Base-by-base conservation (phyloP, 2,888 invertebrate species). In the Temnothorax ravouxi region DNA sequence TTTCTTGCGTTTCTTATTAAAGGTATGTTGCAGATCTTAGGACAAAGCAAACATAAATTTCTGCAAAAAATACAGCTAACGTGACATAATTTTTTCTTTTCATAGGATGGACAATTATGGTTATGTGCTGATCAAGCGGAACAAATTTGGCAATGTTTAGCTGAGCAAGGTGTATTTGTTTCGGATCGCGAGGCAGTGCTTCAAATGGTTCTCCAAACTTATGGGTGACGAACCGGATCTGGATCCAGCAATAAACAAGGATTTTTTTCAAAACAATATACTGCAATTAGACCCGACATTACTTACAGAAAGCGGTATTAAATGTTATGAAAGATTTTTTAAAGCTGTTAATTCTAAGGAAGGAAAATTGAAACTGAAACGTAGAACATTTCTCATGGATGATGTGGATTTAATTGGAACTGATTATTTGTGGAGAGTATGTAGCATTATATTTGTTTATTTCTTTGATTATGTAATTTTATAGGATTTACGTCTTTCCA, bases 181-280 rank as follows among this genome's bases (percentile, higher is more conserved):
- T 97, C 97, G 1, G 99, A 99, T 95, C 96, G 99, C 56, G 99
- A 99, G 95, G 98, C 99, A n/a, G 50, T 99, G 99, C 95, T 99
- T 99, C 95, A 98, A 98, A 92, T 99, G 99, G 99, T 99, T 99
- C 95, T 98, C 99, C 56, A 99, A 99, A 95, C 95, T 99, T 54
- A 98, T 99, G 98, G 98, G 98, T 25, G 99, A 99, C 91, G 99
- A 99, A 94, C 99, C 99, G 0, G 99, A 99, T 95, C 95, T 99
- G 79, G 99, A 99, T 95, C 99, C 99, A 1, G 98, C 98, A 90
- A 98, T 99, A 82, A 99, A 98, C 93, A 97, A 98, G 94, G 98
- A 98, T 95, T 99, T 99, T 95, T 99, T 99, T 95, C 98, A 99
- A 95, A 97, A 97, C 92, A 99, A 99, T 94, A 97, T 99, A 90